Conservation (phyloP, 2,113 vertebrate species). For the Salvelinus alpinus region DNA sequence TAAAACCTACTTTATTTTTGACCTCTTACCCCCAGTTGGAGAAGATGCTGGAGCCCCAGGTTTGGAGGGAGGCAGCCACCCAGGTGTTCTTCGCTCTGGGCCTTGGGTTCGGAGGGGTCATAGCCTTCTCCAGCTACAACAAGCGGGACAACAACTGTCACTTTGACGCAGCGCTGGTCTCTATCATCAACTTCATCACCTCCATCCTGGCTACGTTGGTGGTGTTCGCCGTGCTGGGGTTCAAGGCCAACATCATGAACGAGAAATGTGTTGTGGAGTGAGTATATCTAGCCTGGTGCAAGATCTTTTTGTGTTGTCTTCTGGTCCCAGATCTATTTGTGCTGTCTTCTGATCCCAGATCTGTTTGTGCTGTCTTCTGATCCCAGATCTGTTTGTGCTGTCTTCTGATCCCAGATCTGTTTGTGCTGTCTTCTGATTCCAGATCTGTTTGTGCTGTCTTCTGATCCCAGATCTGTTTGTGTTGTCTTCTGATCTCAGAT, state of each 20-base stretch:
- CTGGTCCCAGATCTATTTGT: no score
- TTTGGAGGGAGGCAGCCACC: constrained; percentile 96
- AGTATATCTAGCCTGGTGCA: constrained; percentile 57
- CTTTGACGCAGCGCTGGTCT: constrained; percentile 92
- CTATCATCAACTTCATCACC: constrained; percentile 95
- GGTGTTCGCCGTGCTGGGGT: constrained; percentile 96
- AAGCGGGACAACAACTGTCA: constrained; percentile 99
- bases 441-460: no score
- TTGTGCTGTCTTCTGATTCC: no score
- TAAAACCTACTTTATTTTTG: no score
- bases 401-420: no score
- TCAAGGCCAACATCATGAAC: constrained; percentile 98
- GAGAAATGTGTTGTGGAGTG: constrained; percentile 98
- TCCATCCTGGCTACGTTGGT: constrained; percentile 95
- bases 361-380: no score
- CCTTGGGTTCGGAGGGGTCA: constrained; percentile 95
- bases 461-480: no score
- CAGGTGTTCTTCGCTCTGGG: constrained; percentile 98
- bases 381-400: no score
- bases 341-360: no score
- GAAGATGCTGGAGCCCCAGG: constrained; percentile 97
- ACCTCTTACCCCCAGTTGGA: constrained; percentile 78
- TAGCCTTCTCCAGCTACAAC: constrained; percentile 99
- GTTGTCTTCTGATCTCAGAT: no score
- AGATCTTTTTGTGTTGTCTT: no score